Evolutionary conservation across 2,113 vertebrate genomes (phyloP).

Genomic region (Tamias sibiricus): DNA sequence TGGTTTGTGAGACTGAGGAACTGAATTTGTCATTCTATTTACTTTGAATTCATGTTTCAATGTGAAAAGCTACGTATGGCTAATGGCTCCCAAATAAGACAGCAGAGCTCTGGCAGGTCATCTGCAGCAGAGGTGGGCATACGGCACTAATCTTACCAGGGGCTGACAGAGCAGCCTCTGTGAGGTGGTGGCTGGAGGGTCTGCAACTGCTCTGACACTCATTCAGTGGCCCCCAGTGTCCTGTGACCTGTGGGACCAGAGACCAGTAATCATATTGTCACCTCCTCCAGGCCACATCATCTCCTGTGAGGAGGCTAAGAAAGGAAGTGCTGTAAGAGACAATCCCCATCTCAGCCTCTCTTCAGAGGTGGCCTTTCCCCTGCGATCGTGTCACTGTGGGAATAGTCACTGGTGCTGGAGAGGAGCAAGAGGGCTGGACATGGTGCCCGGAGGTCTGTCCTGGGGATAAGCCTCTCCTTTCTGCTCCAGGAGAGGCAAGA

Average conservation of each 20-base stretch:
- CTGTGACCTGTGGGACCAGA: neutral
- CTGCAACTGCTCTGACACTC: neutral
- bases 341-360: neutral
- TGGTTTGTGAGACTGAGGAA: neutral
- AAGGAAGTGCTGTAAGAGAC: neutral
- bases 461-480: neutral
- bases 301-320: neutral
- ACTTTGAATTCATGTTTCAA: neutral
- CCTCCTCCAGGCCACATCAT: neutral
- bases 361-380: neutral
- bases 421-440: neutral
- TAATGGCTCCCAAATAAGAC: neutral
- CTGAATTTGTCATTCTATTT: neutral
- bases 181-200: neutral
- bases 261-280: neutral
- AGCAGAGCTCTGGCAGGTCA: neutral
- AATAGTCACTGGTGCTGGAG: neutral
- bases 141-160: neutral
- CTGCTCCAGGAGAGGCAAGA: neutral
- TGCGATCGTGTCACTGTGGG: neutral
- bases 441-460: neutral
- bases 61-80: neutral
- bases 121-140: neutral
- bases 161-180: neutral
- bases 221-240: neutral